Evolutionary conservation across 2,888 invertebrate species (phyloP), one percentile per base, ranked within the genome.

Genomic region (Machimus rusticus): DNA sequence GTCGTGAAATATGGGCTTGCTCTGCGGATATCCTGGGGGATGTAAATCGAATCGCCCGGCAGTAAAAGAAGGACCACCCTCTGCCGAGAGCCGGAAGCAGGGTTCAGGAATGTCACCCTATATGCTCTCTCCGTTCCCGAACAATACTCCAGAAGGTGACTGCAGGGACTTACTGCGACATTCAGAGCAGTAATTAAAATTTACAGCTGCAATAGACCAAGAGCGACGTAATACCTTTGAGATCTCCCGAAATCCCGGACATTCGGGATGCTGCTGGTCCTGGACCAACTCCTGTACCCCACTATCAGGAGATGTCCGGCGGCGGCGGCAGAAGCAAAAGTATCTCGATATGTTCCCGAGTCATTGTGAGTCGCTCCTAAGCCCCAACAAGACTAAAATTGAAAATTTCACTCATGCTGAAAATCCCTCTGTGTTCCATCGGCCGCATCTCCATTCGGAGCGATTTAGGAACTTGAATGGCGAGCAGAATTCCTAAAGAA

Each of bases 401-500:
- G 78, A 78, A 78, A 37, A 78, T 78, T 78, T 37, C 78, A 19
- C 43, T 78, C 78, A 78, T 39, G 78, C n/a, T 78, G 43, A 78
- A 78, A 78, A 78, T 78, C 78, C 78, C 39, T 78, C 37, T 34
- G 76, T 76, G 16, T 34, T 37, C 37, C 37, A 28, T 76, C 37
- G 76, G 37, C 19, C 34, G 37, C 76, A 76, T 76, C 37, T 9
- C 31, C 76, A n/a, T 37, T 34, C 76, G n/a, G n/a, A 37, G 34
- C 16, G 76, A 76, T 76, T 76, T 37, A 37, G 34, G 37, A 37
- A 76, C 76, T 46, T 76, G 31, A 37, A 34, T 34, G 76, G 76
- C 76, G 37, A 37, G 34, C n/a, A 34, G 34, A 39, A 43, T 19
- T 43, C 43, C 37, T 19, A 43, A 78, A 78, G 78, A 78, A 78